phyloP scores from a whole-genome alignment of 1,140 invertebrate species.

The Cryptotermes secundus region DNA sequence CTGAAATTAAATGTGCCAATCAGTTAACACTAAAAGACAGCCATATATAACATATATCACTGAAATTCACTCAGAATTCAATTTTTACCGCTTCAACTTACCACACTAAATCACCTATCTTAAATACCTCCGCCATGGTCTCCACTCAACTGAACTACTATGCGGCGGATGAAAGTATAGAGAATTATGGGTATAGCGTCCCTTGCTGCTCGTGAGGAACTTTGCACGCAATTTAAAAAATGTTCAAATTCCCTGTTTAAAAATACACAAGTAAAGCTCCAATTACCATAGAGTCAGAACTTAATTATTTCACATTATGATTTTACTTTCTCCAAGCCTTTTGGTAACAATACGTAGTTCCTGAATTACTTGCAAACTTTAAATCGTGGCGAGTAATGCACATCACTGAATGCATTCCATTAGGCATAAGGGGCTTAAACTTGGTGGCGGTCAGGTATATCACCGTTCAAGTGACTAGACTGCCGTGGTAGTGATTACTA shows the following conservation, averaged over 20 bases:
- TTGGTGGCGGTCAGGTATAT: too few species aligned
- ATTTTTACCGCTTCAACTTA: slow-evolving; percentile 51
- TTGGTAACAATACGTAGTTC: too few species aligned
- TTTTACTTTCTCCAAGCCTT: too few species aligned
- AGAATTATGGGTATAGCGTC: slow-evolving; percentile 33
- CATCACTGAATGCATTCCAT: too few species aligned
- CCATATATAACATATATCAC: slow-evolving; percentile 40
- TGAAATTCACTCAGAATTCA: slow-evolving; percentile 35
- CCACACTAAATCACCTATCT: slow-evolving; percentile 75
- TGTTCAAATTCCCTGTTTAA: not conserved
- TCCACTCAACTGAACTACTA: slow-evolving; percentile 33
- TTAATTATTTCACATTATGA: too few species aligned
- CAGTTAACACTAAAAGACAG: slow-evolving; percentile 34
- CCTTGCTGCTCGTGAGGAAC: slow-evolving; percentile 36
- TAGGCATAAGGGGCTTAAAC: too few species aligned
- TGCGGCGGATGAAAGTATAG: not conserved
- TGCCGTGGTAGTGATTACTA: too few species aligned
- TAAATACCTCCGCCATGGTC: slow-evolving; percentile 61
- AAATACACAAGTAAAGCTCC: too few species aligned
- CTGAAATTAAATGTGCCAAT: slow-evolving; percentile 61
- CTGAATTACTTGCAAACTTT: too few species aligned
- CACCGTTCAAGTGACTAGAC: too few species aligned
- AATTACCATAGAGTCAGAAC: too few species aligned
- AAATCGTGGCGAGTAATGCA: too few species aligned
- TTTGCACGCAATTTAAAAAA: not conserved